Evolutionary conservation across 2,113 vertebrate genomes (phyloP).

Genomic region (Menidia beryllina): DNA sequence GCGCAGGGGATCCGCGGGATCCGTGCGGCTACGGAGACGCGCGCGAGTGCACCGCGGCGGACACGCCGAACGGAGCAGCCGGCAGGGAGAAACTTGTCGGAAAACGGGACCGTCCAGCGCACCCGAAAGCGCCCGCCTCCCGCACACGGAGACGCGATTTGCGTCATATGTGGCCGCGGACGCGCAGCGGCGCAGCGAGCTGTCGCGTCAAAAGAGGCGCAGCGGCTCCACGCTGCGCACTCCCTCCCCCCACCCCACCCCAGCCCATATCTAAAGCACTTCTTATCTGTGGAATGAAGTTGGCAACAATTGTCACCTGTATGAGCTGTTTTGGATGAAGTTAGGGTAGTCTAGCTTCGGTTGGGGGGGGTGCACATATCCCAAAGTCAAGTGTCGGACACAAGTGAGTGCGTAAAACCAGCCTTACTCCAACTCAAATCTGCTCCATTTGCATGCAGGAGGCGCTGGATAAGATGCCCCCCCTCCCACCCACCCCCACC

Average conservation of each 20-base stretch:
- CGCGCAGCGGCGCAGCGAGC: conserved; percentile 28
- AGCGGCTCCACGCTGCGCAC: conserved; percentile 22
- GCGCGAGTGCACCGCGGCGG: conserved; percentile 38
- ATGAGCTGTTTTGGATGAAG: conserved; percentile 31
- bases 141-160: conserved; percentile 28
- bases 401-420: conserved; percentile 18
- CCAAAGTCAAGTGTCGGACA: conserved; percentile 27
- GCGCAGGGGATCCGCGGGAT: conserved; percentile 24
- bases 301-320: conserved; percentile 62
- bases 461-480: conserved; percentile 26
- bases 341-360: neutral
- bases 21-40: conserved; percentile 13
- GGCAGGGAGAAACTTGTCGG: conserved; percentile 55
- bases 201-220: conserved; percentile 44
- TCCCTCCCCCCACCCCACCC: too few species aligned
- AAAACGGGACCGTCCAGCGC: conserved; percentile 24
- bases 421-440: conserved; percentile 18
- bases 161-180: conserved; percentile 53
- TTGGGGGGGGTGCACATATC: conserved; percentile 1
- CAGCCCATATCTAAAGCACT: conserved; percentile 37
- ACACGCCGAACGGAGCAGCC: conserved; percentile 45
- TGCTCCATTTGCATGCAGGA: conserved; percentile 49
- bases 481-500: conserved; percentile 29
- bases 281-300: conserved; percentile 26
- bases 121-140: neutral